Conservation (phyloP, 2,888 invertebrate species). For the Hydroisotoma schaefferi region DNA sequence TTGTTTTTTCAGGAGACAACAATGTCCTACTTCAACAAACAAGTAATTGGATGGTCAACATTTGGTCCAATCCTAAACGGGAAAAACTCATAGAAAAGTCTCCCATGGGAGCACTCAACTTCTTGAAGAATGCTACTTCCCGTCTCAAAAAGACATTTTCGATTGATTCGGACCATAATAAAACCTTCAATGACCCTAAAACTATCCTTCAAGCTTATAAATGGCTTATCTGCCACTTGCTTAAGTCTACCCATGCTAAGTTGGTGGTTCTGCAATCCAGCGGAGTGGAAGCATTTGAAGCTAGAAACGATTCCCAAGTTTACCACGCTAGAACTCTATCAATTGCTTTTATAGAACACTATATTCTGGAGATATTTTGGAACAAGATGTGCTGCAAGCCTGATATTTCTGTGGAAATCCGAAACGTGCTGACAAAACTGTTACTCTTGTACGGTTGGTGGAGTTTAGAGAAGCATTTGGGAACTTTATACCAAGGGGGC, state of each 20-base stretch:
- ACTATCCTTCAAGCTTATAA: constrained; percentile 67
- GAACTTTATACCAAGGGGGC: constrained; percentile 63
- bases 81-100: constrained; percentile 50
- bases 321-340: constrained; percentile 75
- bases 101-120: constrained; percentile 65
- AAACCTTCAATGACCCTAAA: constrained; percentile 56
- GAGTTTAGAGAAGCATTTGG: constrained; percentile 69
- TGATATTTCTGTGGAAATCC: constrained; percentile 55
- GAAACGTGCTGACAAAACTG: constrained; percentile 59
- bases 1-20: constrained; percentile 65
- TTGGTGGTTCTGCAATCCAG: constrained; percentile 56
- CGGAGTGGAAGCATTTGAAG: constrained; percentile 66
- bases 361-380: constrained; percentile 55
- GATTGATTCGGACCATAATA: too few relatives aligned
- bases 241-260: constrained; percentile 66
- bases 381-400: constrained; percentile 49
- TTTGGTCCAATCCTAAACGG: constrained; percentile 43
- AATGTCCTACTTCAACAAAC: constrained; percentile 82
- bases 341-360: constrained; percentile 65
- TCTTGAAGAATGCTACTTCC: constrained; percentile 60
- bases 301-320: constrained; percentile 80
- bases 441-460: constrained; percentile 65
- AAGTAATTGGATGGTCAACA: constrained; percentile 75
- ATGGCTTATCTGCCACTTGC: constrained; percentile 76
- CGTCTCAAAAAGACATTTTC: constrained; percentile 58